These are phyloP conservation scores for Urocitellus parryii DNA, from an alignment of 2,113 vertebrate genomes.

Conservation along the genomic window DNA sequence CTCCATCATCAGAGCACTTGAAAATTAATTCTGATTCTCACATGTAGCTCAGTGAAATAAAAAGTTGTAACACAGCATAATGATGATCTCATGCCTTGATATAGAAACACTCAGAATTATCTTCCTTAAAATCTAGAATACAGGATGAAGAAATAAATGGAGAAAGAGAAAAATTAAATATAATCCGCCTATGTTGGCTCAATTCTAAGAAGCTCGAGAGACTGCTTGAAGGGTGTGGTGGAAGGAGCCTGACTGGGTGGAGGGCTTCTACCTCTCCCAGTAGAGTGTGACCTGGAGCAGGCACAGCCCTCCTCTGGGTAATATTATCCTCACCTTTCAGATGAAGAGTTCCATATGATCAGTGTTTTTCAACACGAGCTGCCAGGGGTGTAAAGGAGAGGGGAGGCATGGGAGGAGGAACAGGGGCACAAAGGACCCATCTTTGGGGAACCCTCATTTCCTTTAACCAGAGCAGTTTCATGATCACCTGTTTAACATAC, in stretches of 20 bases:
- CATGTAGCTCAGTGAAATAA: neutral
- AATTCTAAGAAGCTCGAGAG: conserved; percentile 45
- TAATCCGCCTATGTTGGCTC: neutral
- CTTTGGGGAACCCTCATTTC: neutral
- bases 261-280: neutral
- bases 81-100: conserved; percentile 15
- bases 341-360: neutral
- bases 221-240: neutral
- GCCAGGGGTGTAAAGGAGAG: too few species aligned
- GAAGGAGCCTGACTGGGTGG: neutral
- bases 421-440: neutral
- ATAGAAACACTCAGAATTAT: conserved; percentile 1
- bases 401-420: too few species aligned
- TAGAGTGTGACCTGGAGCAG: neutral
- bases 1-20: neutral
- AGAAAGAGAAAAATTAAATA: neutral
- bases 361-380: neutral
- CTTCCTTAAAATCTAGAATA: conserved; percentile 14
- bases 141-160: neutral
- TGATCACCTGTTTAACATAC: neutral
- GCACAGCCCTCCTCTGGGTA: neutral
- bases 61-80: neutral
- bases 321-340: neutral
- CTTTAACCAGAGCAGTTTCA: conserved; percentile 9
- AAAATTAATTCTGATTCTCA: neutral